Conservation (phyloP, 2,888 invertebrate species). For the Neelides folsomi region DNA sequence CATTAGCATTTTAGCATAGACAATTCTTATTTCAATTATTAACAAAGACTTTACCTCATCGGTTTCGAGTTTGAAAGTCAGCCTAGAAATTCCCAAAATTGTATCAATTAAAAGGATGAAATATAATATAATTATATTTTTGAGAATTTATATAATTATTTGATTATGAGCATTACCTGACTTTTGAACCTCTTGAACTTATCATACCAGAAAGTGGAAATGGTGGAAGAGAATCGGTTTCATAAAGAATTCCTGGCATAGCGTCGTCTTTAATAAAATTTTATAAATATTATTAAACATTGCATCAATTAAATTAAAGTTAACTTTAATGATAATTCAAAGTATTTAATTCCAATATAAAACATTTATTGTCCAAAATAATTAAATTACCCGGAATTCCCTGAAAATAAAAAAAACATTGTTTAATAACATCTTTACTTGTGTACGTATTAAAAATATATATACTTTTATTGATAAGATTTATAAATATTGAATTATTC, state of each 20-base stretch:
- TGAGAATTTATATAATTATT: too few species aligned
- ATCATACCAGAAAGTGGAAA: conserved; percentile 76
- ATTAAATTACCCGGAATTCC: conserved; percentile 50
- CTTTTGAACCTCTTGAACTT: conserved; percentile 78
- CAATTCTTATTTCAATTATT: conserved; percentile 26
- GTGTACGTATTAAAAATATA: too few species aligned
- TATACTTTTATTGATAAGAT: background rate
- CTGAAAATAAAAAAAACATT: conserved; percentile 36
- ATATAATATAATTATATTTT: too few species aligned
- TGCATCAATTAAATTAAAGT: too few species aligned
- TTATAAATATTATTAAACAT: too few species aligned
- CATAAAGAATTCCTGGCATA: conserved; percentile 69
- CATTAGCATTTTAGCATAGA: conserved; percentile 34
- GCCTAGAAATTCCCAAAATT: conserved; percentile 44
- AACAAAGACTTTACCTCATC: conserved; percentile 42
- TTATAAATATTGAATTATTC: background rate
- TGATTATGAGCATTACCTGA: conserved; percentile 37
- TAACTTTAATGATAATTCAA: too few species aligned
- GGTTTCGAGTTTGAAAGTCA: conserved; percentile 79
- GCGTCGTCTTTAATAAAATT: conserved; percentile 51
- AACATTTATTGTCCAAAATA: too few species aligned
- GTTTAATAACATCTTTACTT: too few species aligned
- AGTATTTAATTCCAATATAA: too few species aligned
- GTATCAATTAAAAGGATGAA: too few species aligned
- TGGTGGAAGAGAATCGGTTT: conserved; percentile 67